These are phyloP conservation scores for Pelobates fuscus DNA, from an alignment of 2,113 vertebrate species.

Conservation along the genomic window DNA sequence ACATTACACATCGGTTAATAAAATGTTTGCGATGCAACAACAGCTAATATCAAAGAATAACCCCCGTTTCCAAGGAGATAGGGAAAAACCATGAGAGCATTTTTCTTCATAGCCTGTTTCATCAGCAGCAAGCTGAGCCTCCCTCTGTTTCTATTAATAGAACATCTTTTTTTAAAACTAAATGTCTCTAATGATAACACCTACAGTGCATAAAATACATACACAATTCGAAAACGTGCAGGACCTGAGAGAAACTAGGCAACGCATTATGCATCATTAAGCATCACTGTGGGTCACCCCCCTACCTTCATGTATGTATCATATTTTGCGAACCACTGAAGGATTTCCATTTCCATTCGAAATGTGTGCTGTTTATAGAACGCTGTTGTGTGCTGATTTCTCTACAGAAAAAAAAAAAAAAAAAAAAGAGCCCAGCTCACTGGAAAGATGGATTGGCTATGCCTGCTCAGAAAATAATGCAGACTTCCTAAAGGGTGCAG, in stretches of 20 bases:
- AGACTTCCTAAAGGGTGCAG: constrained; percentile 53
- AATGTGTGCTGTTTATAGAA: constrained; percentile 45
- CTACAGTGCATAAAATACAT: constrained; percentile 36
- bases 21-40: not conserved
- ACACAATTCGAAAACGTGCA: constrained; percentile 11
- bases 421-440: constrained; percentile 35
- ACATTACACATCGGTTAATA: not conserved
- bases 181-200: constrained; percentile 1
- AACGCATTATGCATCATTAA: not conserved
- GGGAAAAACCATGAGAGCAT: constrained; percentile 40
- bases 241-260: not conserved
- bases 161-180: constrained; percentile 24
- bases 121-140: constrained; percentile 43
- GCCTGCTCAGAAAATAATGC: constrained; percentile 53
- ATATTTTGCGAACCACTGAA: constrained; percentile 58
- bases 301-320: constrained; percentile 56
- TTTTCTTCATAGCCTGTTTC: constrained; percentile 38
- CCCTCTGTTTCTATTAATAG: constrained; percentile 53
- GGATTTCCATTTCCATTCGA: constrained; percentile 57
- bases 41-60: constrained; percentile 44
- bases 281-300: constrained; percentile 38
- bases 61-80: constrained; percentile 59
- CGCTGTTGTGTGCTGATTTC: constrained; percentile 36
- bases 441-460: constrained; percentile 51
- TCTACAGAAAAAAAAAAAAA: constrained; percentile 42